Percentiles rank a stretch among this genome's conserved stretches.
Evolutionary conservation across 2,113 vertebrate genomes (phyloP).

Genomic region (Phoenicopterus ruber): DNA sequence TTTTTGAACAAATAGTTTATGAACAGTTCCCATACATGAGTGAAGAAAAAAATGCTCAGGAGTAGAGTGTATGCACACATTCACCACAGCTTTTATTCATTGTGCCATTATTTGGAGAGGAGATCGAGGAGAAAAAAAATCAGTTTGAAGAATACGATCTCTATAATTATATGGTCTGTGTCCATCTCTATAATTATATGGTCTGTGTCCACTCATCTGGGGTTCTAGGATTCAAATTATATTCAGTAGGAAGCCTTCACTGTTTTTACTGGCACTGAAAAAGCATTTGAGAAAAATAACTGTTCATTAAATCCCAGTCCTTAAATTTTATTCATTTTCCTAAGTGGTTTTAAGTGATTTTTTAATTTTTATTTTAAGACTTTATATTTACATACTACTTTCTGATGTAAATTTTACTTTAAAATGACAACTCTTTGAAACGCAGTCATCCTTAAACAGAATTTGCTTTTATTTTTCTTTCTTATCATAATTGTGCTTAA

Average conservation of each 20-base stretch:
- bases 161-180: background rate
- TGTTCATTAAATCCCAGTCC: background rate
- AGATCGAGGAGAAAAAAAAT: background rate
- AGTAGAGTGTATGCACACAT: background rate
- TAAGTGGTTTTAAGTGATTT: background rate
- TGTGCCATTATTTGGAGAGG: background rate
- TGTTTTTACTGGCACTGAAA: constrained; percentile 28
- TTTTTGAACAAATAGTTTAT: background rate
- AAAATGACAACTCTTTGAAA: background rate
- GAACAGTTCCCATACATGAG: background rate
- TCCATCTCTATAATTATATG: too few species aligned
- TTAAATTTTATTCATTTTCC: constrained; percentile 12
- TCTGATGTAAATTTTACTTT: background rate
- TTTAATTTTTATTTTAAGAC: background rate
- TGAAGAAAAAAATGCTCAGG: background rate
- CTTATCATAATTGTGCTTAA: background rate
- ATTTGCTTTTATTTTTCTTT: background rate
- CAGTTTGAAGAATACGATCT: background rate
- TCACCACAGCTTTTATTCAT: background rate
- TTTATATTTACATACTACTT: background rate
- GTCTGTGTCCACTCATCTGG: background rate
- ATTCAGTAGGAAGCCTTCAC: constrained; percentile 1
- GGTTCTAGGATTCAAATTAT: background rate
- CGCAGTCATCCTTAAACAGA: background rate
- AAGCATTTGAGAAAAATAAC: background rate